A percentile compares a stretch with the other conserved stretches of the same genome.
Conservation (phyloP, 1,140 invertebrate species). For the Ruditapes philippinarum region DNA sequence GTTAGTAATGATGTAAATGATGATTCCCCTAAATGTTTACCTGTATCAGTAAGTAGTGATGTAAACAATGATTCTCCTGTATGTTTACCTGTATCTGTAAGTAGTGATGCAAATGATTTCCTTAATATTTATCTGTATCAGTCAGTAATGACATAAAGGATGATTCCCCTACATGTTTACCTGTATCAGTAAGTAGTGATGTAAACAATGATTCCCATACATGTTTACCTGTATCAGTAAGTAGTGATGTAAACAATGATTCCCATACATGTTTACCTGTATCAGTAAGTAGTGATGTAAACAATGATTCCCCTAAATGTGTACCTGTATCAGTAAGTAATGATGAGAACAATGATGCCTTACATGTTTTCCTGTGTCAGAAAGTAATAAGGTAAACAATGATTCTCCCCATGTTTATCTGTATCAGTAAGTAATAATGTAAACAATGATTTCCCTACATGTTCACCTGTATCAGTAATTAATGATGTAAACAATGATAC, state of each 20-base stretch:
- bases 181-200: too few species aligned
- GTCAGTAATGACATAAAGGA: constrained; percentile 78
- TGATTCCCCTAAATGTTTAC: constrained; percentile 31
- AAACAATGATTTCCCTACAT: background rate
- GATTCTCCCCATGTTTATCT: background rate
- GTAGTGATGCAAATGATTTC: too few species aligned
- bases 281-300: constrained; percentile 77
- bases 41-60: constrained; percentile 72
- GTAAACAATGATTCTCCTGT: constrained; percentile 79
- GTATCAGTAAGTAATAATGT: background rate
- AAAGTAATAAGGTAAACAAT: background rate
- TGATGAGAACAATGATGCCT: background rate
- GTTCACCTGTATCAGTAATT: constrained; percentile 69
- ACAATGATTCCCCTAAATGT: constrained; percentile 77
- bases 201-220: too few species aligned
- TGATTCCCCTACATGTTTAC: constrained; percentile 75
- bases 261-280: constrained; percentile 49
- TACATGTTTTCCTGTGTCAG: background rate
- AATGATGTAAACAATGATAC: constrained; percentile 26
- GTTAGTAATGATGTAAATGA: too few species aligned
- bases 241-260: background rate
- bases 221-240: background rate
- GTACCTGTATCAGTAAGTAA: constrained; percentile 46
- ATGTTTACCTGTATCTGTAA: background rate
- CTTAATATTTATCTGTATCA: constrained; percentile 64